These are phyloP conservation scores for Morinoia aosen DNA, from an alignment of 2,888 invertebrate genomes.

Conservation along the genomic window DNA sequence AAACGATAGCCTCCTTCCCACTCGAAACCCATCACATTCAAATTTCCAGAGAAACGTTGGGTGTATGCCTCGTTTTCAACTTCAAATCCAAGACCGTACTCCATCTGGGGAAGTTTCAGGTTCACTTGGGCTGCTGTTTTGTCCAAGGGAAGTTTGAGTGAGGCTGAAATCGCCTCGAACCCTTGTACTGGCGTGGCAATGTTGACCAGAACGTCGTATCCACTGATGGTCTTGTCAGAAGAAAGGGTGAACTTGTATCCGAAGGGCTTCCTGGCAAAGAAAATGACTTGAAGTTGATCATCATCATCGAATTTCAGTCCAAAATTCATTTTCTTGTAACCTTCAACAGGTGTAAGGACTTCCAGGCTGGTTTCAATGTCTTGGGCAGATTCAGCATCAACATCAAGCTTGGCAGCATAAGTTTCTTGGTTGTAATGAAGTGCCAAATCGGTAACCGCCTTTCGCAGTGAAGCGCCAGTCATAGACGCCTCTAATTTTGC, in stretches of 20 bases:
- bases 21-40: background rate
- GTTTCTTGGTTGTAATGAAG: conserved; percentile 55
- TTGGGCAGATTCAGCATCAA: conserved; percentile 2
- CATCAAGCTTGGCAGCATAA: conserved; percentile 37
- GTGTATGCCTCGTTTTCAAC: background rate
- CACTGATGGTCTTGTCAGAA: conserved; percentile 30
- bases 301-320: conserved; percentile 40
- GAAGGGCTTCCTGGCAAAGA: conserved; percentile 29
- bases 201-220: background rate
- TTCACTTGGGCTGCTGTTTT: conserved; percentile 53
- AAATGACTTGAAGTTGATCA: conserved; percentile 13
- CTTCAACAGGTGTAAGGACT: conserved; percentile 56
- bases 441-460: conserved; percentile 54
- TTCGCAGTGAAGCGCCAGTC: background rate
- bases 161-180: conserved; percentile 54
- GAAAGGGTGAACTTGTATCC: conserved; percentile 55
- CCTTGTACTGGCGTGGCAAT: conserved; percentile 56
- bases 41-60: background rate
- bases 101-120: conserved; percentile 45
- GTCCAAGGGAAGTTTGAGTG: conserved; percentile 55
- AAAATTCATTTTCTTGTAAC: conserved; percentile 57
- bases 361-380: conserved; percentile 28
- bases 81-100: conserved; percentile 52
- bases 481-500: conserved; percentile 56
- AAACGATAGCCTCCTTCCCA: conserved; percentile 1